These are phyloP conservation scores for Cynaeus angustus DNA, from an alignment of 2,888 invertebrate species.

Conservation along the genomic window DNA sequence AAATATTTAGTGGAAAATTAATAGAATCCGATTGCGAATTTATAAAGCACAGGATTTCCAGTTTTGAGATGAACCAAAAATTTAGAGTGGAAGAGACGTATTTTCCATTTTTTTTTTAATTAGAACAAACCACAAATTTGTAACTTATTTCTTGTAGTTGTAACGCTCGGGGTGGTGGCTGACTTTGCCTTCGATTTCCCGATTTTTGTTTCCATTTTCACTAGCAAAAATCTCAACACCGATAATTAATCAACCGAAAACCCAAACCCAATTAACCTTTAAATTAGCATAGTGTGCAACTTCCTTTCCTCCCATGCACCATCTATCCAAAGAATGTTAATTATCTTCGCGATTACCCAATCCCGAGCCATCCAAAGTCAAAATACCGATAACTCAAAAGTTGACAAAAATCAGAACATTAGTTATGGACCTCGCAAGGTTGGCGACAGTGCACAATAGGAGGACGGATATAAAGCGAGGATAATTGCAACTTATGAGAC, in stretches of 20 bases:
- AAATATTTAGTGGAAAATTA: too few relatives aligned
- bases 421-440: conserved; percentile 62
- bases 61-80: too few relatives aligned
- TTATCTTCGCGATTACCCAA: conserved; percentile 18
- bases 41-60: too few relatives aligned
- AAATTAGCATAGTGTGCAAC: conserved; percentile 12
- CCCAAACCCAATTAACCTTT: conserved; percentile 18
- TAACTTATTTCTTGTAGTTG: too few relatives aligned
- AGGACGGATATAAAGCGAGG: conserved; percentile 69
- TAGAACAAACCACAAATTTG: too few relatives aligned
- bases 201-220: too few relatives aligned
- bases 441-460: conserved; percentile 68
- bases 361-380: conserved; percentile 16
- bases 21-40: too few relatives aligned
- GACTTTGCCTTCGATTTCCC: too few relatives aligned
- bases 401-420: conserved; percentile 52
- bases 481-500: conserved; percentile 71
- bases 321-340: conserved; percentile 32
- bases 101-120: too few relatives aligned
- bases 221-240: too few relatives aligned
- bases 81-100: too few relatives aligned
- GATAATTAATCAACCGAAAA: conserved; percentile 29
- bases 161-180: too few relatives aligned
- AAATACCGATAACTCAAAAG: conserved; percentile 40
- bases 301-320: conserved; percentile 18